These are phyloP conservation scores for Myrmecophaga tridactyla DNA, from an alignment of 2,113 vertebrate genomes.

Conservation along the genomic window DNA sequence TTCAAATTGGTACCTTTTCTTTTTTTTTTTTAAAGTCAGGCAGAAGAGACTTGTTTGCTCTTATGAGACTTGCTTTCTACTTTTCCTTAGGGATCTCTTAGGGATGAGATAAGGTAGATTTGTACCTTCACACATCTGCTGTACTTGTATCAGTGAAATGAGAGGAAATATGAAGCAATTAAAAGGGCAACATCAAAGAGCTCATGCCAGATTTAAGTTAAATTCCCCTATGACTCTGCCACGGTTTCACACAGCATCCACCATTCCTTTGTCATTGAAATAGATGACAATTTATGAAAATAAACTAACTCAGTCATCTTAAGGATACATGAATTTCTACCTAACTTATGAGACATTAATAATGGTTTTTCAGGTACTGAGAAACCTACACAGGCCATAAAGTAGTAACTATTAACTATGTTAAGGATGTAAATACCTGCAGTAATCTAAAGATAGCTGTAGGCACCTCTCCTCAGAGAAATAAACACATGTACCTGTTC, in stretches of 20 bases:
- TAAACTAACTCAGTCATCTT: too few species aligned
- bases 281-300: background rate
- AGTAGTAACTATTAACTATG: background rate
- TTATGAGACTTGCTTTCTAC: too few species aligned
- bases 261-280: background rate
- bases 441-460: background rate
- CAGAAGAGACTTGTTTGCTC: too few species aligned
- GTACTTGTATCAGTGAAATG: background rate
- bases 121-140: background rate
- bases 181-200: too few species aligned
- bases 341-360: background rate
- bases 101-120: background rate
- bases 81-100: background rate
- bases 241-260: background rate
- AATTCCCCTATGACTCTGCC: too few species aligned
- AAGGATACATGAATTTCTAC: background rate
- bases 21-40: background rate
- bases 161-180: too few species aligned
- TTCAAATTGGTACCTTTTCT: fast-evolving
- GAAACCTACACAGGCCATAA: background rate
- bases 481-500: too few species aligned
- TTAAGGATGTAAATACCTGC: background rate
- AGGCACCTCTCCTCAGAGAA: background rate
- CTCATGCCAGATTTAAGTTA: background rate
- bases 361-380: background rate